Base-by-base conservation (phyloP, 2,888 invertebrate genomes). In the Selenia dentaria region DNA sequence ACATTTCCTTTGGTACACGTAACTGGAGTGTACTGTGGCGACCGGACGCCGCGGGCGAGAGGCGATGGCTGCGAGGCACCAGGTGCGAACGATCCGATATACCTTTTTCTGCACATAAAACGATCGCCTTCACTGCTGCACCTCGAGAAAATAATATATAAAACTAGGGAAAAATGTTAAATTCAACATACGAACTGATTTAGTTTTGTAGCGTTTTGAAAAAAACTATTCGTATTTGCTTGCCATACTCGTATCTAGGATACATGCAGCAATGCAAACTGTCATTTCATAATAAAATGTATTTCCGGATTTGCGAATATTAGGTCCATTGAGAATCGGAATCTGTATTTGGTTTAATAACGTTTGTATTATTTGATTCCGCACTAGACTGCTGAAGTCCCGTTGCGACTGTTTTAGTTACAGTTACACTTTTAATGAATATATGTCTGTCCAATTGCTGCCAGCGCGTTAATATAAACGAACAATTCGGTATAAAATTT, bases 71-170 rank as follows among this genome's bases (percentile, higher is more conserved):
- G 31, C 56, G 54, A 42, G 56, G 54, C 41, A 54, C 59, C 75
- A 76, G 77, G 74, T 78, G 79, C 66, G 48, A 70, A 67, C 51
- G 49, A 64, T 61, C 57, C 70, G 62, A 73, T 67, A 63, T 61
- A 54, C 63, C 58, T 67, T 76, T 74, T 72, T 74, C 52, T 54
- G 29, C 4, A 42, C 41, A 34, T 54, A 52, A 52, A 59, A 51
- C 49, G 48, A 59, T 54, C 34, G 34, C 37, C 43, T 39, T 53
- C 36, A 38, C 51, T 51, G 32, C 47, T 55, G 44, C 42, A 54
- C 33, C 35, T 47, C 27, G 31, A 46, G 46, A 29, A 51, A n/a
- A n/a, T n/a, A n/a, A 49, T 8, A 50, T 43, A 47, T 43, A 39
- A 43, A 51, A 52, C 46, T 49, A 41, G 11, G 40, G 14, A 33